Evolutionary conservation across 2,888 invertebrate species (phyloP).

Genomic region (Pecten maximus): DNA sequence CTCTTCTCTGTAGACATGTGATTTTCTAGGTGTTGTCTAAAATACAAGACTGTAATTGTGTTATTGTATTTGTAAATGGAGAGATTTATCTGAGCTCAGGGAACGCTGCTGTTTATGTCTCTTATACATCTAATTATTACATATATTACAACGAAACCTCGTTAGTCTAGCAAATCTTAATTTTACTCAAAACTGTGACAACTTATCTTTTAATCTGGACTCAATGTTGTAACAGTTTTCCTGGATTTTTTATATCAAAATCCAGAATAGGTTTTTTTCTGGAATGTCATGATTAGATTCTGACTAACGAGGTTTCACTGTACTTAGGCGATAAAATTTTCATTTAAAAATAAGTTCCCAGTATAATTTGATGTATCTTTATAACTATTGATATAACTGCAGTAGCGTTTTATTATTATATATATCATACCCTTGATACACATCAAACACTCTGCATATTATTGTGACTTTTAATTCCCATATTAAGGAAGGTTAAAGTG

Average conservation of each 20-base stretch:
- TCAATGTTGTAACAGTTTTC: neutral
- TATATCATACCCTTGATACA: neutral
- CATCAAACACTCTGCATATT: neutral
- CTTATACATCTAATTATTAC: neutral
- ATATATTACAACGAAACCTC: neutral
- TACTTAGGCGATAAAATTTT: neutral
- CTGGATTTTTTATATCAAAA: neutral
- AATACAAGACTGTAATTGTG: conserved; percentile 21
- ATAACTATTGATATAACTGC: neutral
- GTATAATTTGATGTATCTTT: neutral
- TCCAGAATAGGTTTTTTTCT: neutral
- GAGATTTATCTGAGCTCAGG: conserved; percentile 16
- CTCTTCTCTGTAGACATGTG: neutral
- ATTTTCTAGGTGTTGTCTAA: conserved; percentile 14
- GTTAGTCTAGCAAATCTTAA: neutral
- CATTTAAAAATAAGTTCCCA: neutral
- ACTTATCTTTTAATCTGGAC: neutral
- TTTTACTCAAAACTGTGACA: neutral
- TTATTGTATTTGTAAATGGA: neutral
- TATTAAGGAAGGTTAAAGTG: too few relatives aligned
- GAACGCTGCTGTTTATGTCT: conserved; percentile 1
- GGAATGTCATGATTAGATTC: neutral
- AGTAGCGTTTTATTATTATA: neutral
- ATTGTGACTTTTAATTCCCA: neutral
- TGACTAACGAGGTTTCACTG: neutral